phyloP scores from a whole-genome alignment of 2,888 invertebrate species.

The Tiliacea citrago region DNA sequence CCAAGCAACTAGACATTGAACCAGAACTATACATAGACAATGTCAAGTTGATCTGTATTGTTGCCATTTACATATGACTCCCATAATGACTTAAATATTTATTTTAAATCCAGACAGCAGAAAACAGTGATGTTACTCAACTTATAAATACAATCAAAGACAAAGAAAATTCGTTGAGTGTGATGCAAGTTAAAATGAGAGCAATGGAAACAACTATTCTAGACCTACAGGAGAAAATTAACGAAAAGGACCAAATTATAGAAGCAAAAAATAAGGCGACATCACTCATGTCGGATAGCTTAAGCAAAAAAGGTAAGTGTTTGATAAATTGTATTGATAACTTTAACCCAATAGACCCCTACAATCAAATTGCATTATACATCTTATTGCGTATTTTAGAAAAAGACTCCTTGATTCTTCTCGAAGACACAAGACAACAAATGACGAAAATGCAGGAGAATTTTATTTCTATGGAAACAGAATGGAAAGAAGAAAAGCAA shows the following conservation, averaged over 20 bases:
- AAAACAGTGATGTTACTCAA: constrained; percentile 86
- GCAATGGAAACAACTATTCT: constrained; percentile 94
- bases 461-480: constrained; percentile 93
- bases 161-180: constrained; percentile 84
- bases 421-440: constrained; percentile 95
- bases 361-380: not conserved
- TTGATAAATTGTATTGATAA: constrained; percentile 6
- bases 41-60: not conserved
- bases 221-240: constrained; percentile 95
- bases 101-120: constrained; percentile 68
- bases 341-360: not conserved
- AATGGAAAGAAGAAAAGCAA: constrained; percentile 93
- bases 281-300: constrained; percentile 93
- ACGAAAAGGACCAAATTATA: constrained; percentile 96
- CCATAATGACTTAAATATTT: not conserved
- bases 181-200: constrained; percentile 86
- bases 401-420: constrained; percentile 93
- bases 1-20: not conserved
- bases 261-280: constrained; percentile 95
- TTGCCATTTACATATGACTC: not conserved
- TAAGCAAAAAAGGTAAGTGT: constrained; percentile 91
- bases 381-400: constrained; percentile 78
- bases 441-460: constrained; percentile 95
- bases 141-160: constrained; percentile 92
- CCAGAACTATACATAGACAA: not conserved